Evolutionary conservation across 2,888 invertebrate genomes (phyloP).

Genomic region (Cryptus armator): DNA sequence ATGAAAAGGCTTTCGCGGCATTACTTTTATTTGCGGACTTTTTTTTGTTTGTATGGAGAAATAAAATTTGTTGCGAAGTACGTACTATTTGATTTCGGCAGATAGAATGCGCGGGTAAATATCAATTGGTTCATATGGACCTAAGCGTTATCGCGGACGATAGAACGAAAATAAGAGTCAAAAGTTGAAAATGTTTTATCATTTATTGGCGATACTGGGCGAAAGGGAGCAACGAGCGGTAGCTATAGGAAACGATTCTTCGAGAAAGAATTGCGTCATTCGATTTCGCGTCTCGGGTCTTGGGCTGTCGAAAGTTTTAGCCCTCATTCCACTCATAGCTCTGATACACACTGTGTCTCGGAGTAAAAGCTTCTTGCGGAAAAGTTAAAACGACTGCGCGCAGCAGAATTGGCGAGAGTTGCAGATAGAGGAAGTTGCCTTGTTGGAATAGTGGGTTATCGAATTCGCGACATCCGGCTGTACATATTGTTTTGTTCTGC

Average conservation of each 20-base stretch:
- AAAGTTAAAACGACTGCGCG: constrained; percentile 15
- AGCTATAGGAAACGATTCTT: background rate
- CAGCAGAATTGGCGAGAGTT: constrained; percentile 10
- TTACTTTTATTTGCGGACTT: constrained; percentile 16
- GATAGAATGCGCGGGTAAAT: background rate
- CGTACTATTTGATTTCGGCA: constrained; percentile 37
- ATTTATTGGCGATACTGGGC: background rate
- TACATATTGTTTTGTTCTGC: constrained; percentile 1
- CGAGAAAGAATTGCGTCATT: constrained; percentile 12
- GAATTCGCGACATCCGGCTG: background rate
- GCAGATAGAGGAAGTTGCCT: background rate
- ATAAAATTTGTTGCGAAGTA: constrained; percentile 6
- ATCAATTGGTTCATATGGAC: background rate
- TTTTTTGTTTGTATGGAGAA: background rate
- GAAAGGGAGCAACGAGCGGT: background rate
- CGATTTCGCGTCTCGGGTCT: constrained; percentile 4
- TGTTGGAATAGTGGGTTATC: background rate
- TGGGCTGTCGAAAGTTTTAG: background rate
- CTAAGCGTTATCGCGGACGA: background rate
- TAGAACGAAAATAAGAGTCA: background rate
- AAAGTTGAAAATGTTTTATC: background rate
- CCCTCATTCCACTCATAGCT: background rate
- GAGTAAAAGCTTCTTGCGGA: constrained; percentile 8
- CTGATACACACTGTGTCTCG: constrained; percentile 1
- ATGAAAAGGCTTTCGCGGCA: constrained; percentile 23